phyloP scores from a whole-genome alignment of 2,888 invertebrate genomes.

The Chaetogeoica ovagalla region DNA sequence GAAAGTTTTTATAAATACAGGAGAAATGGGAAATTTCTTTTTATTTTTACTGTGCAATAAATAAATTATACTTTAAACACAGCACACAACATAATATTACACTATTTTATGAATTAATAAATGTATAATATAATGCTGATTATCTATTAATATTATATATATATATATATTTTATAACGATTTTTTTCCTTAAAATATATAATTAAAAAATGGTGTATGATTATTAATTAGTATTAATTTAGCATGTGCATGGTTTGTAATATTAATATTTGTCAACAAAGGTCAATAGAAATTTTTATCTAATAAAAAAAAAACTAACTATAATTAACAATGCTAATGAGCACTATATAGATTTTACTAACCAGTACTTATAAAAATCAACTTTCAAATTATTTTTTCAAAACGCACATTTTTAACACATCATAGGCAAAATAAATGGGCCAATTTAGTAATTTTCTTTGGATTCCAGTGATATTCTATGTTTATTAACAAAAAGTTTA shows the following conservation, averaged over 20 bases:
- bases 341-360: too few species aligned
- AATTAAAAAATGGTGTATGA: constrained; percentile 8
- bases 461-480: too few species aligned
- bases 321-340: background rate
- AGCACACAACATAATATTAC: background rate
- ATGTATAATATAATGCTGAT: background rate
- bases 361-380: too few species aligned
- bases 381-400: too few species aligned
- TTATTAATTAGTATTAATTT: background rate
- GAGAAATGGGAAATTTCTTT: constrained; percentile 14
- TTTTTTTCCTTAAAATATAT: too few species aligned
- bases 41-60: constrained; percentile 26
- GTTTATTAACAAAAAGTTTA: too few species aligned
- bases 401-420: too few species aligned
- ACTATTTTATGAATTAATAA: constrained; percentile 12
- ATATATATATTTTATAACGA: background rate
- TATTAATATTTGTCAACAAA: constrained; percentile 10
- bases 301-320: background rate
- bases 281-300: background rate
- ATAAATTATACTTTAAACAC: constrained; percentile 17
- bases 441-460: too few species aligned
- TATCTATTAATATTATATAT: background rate
- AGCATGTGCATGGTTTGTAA: constrained; percentile 38
- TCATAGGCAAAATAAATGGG: background rate
- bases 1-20: constrained; percentile 8